phyloP scores from a whole-genome alignment of 64 coral and sea anemone species.

The Porites lutea region DNA sequence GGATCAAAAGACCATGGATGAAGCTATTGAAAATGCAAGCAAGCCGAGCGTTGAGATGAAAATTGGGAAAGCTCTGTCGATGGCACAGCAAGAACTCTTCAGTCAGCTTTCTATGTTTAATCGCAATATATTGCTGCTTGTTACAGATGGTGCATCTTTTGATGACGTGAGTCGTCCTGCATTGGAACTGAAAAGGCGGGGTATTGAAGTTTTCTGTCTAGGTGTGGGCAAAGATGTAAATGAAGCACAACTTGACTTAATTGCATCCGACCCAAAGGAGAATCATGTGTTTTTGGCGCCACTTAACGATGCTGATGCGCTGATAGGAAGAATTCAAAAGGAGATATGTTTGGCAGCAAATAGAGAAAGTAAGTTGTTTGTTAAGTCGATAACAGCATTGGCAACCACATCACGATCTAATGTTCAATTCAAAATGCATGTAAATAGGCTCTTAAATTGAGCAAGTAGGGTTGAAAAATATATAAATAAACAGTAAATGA shows the following conservation, averaged over 20 bases:
- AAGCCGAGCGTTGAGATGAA: conserved; percentile 57
- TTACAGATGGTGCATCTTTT: conserved; percentile 59
- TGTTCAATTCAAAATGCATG: background rate
- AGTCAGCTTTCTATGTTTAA: conserved; percentile 33
- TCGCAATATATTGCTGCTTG: conserved; percentile 60
- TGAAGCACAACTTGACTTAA: conserved; percentile 52
- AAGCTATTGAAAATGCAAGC: conserved; percentile 76
- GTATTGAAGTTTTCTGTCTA: conserved; percentile 65
- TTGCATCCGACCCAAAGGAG: conserved; percentile 48
- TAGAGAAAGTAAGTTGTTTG: conserved; percentile 25
- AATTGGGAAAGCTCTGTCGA: conserved; percentile 53
- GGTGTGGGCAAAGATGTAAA: conserved; percentile 46
- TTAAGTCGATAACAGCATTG: background rate
- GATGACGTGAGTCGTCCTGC: conserved; percentile 68
- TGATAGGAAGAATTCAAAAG: conserved; percentile 38
- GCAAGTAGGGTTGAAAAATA: too few species aligned
- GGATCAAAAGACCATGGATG: conserved; percentile 63
- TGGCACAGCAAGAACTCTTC: conserved; percentile 62
- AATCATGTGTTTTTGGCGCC: conserved; percentile 66
- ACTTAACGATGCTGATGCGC: conserved; percentile 16
- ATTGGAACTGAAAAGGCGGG: conserved; percentile 40
- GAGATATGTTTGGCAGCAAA: conserved; percentile 41
- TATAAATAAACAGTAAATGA: too few species aligned
- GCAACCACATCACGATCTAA: background rate
- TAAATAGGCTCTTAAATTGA: too few species aligned